Percentiles rank a stretch among this genome's conserved stretches.
Evolutionary conservation across 1,140 invertebrate genomes (phyloP).

Genomic region (Tetramorium simillimum): DNA sequence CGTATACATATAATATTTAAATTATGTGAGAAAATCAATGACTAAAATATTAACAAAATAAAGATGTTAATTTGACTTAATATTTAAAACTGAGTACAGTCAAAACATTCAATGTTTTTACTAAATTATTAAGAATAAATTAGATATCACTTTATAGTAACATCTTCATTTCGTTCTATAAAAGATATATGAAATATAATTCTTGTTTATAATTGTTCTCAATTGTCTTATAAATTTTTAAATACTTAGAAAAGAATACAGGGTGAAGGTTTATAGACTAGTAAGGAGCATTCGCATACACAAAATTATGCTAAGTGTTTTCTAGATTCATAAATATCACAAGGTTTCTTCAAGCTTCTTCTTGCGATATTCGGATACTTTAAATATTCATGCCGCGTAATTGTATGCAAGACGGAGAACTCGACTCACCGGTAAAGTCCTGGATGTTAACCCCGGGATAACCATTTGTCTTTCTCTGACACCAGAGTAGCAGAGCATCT

Average conservation of each 20-base stretch:
- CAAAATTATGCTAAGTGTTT: not conserved
- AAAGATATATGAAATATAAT: not conserved
- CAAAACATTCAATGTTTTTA: too few species aligned
- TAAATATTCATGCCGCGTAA: slow-evolving; percentile 42
- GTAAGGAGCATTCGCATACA: not conserved
- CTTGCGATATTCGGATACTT: not conserved
- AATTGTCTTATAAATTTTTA: not conserved
- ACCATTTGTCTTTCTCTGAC: slow-evolving; percentile 98
- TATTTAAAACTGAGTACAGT: too few species aligned
- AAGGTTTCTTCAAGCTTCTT: not conserved
- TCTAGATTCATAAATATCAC: not conserved
- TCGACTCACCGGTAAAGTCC: slow-evolving; percentile 87
- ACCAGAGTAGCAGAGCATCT: slow-evolving; percentile 99
- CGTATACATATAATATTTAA: not conserved
- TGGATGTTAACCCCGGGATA: slow-evolving; percentile 96
- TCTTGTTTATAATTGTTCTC: slow-evolving; percentile 15
- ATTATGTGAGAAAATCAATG: too few species aligned
- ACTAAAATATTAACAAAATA: too few species aligned
- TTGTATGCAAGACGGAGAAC: slow-evolving; percentile 13
- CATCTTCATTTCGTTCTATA: not conserved
- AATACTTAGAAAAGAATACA: not conserved
- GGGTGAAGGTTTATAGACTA: not conserved
- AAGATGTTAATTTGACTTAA: too few species aligned
- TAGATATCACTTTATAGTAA: too few species aligned
- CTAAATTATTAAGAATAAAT: too few species aligned